A percentile compares a stretch with the other conserved stretches of the same genome.
These are phyloP conservation scores for Drosophila pseudoobscura DNA, from an alignment of 1,140 invertebrate genomes.

Conservation along the genomic window DNA sequence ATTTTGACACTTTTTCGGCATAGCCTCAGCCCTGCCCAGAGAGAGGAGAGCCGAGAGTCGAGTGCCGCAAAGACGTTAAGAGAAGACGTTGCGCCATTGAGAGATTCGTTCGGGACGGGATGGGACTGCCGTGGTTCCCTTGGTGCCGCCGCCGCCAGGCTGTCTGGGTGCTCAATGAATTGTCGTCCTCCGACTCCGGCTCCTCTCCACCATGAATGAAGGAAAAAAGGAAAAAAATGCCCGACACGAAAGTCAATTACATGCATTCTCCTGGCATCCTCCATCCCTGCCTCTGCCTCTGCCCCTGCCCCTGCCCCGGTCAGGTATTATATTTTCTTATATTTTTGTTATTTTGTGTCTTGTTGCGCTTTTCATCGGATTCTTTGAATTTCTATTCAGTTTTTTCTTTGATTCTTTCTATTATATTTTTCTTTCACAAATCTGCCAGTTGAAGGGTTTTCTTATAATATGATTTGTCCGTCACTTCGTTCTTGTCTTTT, in stretches of 20 bases:
- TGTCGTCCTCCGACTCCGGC: constrained; percentile 50
- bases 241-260: constrained; percentile 77
- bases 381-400: constrained; percentile 56
- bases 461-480: constrained; percentile 52
- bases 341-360: constrained; percentile 57
- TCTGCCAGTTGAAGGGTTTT: constrained; percentile 64
- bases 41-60: constrained; percentile 16
- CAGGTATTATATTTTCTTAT: constrained; percentile 57
- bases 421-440: constrained; percentile 33
- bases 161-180: constrained; percentile 70
- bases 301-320: constrained; percentile 1
- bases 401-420: constrained; percentile 16
- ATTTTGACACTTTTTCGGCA: constrained; percentile 80
- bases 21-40: constrained; percentile 56
- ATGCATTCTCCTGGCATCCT: constrained; percentile 63
- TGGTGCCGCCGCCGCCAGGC: constrained; percentile 35
- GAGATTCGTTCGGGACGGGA: constrained; percentile 64
- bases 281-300: neutral
- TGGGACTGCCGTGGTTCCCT: constrained; percentile 33
- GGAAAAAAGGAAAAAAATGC: constrained; percentile 39
- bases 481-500: constrained; percentile 20
- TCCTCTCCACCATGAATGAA: constrained; percentile 36
- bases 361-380: constrained; percentile 71
- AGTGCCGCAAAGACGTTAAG: constrained; percentile 21
- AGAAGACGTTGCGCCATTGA: constrained; percentile 69